phyloP scores from a whole-genome alignment of 2,797 vertebrate genomes.

The Cossypha caffra region DNA sequence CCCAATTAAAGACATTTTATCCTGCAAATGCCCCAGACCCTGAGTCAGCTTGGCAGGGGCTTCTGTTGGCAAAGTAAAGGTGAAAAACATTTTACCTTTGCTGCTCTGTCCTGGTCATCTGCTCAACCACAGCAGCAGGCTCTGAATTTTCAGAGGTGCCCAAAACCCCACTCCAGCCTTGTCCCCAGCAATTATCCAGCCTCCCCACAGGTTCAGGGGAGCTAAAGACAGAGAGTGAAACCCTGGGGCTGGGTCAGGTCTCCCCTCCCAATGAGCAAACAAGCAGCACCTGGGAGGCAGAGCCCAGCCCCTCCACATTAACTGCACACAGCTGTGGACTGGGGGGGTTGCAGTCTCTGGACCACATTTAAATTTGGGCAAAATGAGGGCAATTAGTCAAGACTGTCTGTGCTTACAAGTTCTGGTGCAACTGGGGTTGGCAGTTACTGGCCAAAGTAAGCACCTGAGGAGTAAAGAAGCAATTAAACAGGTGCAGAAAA shows the following conservation, averaged over 20 bases:
- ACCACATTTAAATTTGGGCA: background rate
- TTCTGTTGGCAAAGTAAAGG: background rate
- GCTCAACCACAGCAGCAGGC: background rate
- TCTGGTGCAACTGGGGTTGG: rapidly evolving
- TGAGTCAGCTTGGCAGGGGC: background rate
- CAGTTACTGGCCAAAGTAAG: background rate
- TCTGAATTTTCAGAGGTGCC: background rate
- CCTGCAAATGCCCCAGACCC: background rate
- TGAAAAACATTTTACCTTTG: background rate
- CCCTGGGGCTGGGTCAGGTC: rapidly evolving
- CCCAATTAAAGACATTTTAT: background rate
- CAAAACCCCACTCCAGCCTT: rapidly evolving
- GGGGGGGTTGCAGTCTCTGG: background rate
- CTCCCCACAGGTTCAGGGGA: background rate
- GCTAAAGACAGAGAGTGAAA: background rate
- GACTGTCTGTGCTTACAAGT: rapidly evolving
- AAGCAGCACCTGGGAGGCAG: background rate
- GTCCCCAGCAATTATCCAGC: rapidly evolving
- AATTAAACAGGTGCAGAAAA: background rate
- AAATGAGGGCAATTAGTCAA: background rate
- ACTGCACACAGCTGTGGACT: background rate
- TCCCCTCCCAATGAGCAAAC: rapidly evolving
- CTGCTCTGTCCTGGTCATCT: background rate
- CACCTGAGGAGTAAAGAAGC: background rate
- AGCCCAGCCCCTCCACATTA: background rate